phyloP scores from a whole-genome alignment of 35 echinoderm and acorn worm genomes.

The Chiridota heheva region DNA sequence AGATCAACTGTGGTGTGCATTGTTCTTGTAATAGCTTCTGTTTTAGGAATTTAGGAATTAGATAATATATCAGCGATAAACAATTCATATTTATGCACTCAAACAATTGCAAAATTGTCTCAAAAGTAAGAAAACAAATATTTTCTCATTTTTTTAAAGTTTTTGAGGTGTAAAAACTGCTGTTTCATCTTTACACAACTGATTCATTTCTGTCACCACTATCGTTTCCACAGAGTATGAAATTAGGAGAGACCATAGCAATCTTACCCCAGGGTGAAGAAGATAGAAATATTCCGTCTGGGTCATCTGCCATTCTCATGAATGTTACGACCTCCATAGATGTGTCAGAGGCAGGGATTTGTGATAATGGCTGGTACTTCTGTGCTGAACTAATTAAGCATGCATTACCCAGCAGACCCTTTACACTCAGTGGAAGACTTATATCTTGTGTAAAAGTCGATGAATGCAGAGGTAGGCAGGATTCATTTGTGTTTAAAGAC shows the following conservation, averaged over 20 bases:
- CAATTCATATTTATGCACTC: no score
- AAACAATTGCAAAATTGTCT: no score
- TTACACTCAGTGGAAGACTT: conserved; percentile 15
- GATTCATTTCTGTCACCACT: no score
- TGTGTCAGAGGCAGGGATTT: not conserved
- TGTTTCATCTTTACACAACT: no score
- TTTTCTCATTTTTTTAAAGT: no score
- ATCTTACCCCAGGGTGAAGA: not conserved
- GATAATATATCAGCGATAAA: no score
- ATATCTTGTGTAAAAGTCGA: not conserved
- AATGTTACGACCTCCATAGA: conserved; percentile 13
- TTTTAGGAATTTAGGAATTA: no score
- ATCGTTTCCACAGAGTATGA: not conserved
- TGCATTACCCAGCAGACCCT: conserved; percentile 15
- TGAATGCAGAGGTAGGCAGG: conserved; percentile 31
- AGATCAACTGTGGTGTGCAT: no score
- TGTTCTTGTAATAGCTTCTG: no score
- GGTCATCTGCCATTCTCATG: not conserved
- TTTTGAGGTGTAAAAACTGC: no score
- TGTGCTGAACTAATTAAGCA: conserved; percentile 2
- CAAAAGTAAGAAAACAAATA: no score
- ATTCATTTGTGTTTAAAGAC: no score
- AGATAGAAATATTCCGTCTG: not conserved
- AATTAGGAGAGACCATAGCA: not conserved
- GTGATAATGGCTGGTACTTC: conserved; percentile 6